phyloP scores from a whole-genome alignment of 2,888 invertebrate genomes.

The Teleiodes luculella region DNA sequence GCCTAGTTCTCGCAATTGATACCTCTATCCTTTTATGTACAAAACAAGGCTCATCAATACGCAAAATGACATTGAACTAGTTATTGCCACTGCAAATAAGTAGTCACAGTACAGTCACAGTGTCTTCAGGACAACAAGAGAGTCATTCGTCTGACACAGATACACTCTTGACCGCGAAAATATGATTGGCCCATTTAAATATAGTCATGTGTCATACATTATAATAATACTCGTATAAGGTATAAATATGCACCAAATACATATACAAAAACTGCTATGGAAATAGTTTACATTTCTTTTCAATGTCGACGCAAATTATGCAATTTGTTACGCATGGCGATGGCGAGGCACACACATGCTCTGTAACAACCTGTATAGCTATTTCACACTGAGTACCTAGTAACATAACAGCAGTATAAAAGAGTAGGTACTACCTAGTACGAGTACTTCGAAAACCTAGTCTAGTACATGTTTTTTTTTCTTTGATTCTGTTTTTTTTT shows the following conservation, averaged over 20 bases:
- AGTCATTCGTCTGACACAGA: constrained; percentile 2
- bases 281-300: background rate
- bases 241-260: background rate
- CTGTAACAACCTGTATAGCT: background rate
- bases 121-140: background rate
- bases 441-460: too few species aligned
- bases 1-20: too few species aligned
- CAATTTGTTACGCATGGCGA: background rate
- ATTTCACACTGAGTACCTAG: too few species aligned
- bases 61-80: background rate
- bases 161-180: constrained; percentile 11
- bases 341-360: background rate
- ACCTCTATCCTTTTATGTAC: background rate
- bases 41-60: background rate
- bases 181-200: constrained; percentile 4
- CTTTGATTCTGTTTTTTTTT: too few species aligned
- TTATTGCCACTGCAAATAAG: background rate
- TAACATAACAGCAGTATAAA: too few species aligned
- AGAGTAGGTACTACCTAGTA: too few species aligned
- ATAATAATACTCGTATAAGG: background rate
- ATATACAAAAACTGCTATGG: background rate
- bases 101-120: background rate
- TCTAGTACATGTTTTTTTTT: too few species aligned
- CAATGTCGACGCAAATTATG: background rate
- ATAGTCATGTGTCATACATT: background rate